A percentile compares a stretch with the other conserved stretches of the same genome.
phyloP scores from a whole-genome alignment of 2,888 invertebrate species.

The Ferdinandea cuprea region DNA sequence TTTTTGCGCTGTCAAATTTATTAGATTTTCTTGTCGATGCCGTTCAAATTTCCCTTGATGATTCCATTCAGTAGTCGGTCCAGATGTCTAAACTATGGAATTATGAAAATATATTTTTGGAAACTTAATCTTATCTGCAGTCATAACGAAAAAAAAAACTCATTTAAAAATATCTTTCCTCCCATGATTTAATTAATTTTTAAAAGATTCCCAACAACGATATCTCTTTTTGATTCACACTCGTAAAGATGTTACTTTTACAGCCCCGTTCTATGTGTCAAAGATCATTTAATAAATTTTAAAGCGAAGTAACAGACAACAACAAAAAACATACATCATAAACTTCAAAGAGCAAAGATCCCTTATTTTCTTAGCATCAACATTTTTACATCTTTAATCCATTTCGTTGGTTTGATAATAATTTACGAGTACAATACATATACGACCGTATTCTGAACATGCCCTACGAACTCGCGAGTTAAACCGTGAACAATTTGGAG shows the following conservation, averaged over 20 bases:
- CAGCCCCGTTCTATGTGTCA: conserved; percentile 10
- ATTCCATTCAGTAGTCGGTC: too few relatives aligned
- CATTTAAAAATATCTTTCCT: neutral
- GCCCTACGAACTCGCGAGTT: conserved; percentile 14
- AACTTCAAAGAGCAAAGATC: conserved; percentile 19
- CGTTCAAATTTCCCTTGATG: too few relatives aligned
- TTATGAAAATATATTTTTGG: too few relatives aligned
- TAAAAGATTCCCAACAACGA: neutral
- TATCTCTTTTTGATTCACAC: neutral
- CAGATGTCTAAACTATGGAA: too few relatives aligned
- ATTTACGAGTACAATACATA: conserved; percentile 49
- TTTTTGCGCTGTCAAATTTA: too few relatives aligned
- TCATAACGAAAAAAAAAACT: too few relatives aligned
- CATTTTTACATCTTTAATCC: conserved; percentile 31
- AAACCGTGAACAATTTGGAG: conserved; percentile 33
- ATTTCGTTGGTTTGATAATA: conserved; percentile 48
- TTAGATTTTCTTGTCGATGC: too few relatives aligned
- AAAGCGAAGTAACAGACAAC: neutral
- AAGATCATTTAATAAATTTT: conserved; percentile 41
- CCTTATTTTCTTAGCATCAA: conserved; percentile 5
- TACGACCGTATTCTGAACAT: conserved; percentile 26
- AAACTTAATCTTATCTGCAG: too few relatives aligned
- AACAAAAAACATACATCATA: neutral
- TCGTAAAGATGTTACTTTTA: neutral
- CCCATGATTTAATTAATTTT: neutral